A percentile compares a stretch with the other conserved stretches of the same genome.
Evolutionary conservation across 1,140 invertebrate species (phyloP).

Genomic region (Zophobas morio): DNA sequence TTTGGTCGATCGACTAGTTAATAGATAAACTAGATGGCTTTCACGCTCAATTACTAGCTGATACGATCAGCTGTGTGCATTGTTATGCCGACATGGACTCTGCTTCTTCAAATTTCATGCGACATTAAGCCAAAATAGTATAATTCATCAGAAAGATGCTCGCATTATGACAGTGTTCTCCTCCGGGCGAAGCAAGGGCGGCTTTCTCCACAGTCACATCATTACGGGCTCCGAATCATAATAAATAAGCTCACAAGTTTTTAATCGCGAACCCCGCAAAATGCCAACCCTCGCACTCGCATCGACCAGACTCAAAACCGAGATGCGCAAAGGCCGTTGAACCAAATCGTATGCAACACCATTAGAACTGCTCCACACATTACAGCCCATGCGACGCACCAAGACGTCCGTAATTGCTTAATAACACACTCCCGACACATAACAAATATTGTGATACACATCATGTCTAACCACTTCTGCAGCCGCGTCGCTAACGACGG

Average conservation of each 20-base stretch:
- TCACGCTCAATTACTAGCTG: conserved; percentile 64
- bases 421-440: conserved; percentile 23
- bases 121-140: conserved; percentile 66
- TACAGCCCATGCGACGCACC: background rate
- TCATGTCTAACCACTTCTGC: conserved; percentile 12
- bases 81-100: conserved; percentile 61
- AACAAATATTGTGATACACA: conserved; percentile 30
- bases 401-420: conserved; percentile 31
- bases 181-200: conserved; percentile 41
- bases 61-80: conserved; percentile 63
- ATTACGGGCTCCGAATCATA: conserved; percentile 46
- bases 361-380: background rate
- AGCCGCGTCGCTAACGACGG: background rate
- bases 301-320: background rate
- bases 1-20: conserved; percentile 61
- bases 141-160: conserved; percentile 60
- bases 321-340: conserved; percentile 7
- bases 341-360: conserved; percentile 4
- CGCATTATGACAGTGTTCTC: conserved; percentile 24
- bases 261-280: too few relatives aligned
- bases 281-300: too few relatives aligned
- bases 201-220: conserved; percentile 46
- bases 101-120: conserved; percentile 66
- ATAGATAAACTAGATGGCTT: conserved; percentile 65
- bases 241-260: conserved; percentile 43